A percentile compares a stretch with the other conserved stretches of the same genome.
Evolutionary conservation across 2,888 invertebrate genomes (phyloP).

Genomic region (Andrena bucephala): DNA sequence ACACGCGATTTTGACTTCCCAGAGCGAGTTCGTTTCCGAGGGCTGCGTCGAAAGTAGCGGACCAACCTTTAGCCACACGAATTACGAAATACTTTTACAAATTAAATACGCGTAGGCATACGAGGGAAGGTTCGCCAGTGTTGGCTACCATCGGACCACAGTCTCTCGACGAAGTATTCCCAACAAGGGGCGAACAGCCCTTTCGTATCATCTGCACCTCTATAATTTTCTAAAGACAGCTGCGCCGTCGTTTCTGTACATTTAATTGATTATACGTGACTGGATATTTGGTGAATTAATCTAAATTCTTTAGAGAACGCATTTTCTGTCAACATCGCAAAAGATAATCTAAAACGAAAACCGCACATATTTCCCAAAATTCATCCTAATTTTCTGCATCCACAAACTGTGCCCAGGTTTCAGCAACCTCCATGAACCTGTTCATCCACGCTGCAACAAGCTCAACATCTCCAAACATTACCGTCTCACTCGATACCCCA

Average conservation of each 20-base stretch:
- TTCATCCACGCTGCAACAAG: background rate
- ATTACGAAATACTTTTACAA: slow-evolving; percentile 83
- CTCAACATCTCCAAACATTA: background rate
- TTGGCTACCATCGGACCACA: slow-evolving; percentile 82
- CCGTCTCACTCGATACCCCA: background rate
- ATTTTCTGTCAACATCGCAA: too few relatives aligned
- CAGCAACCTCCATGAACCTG: background rate
- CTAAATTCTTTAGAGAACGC: too few relatives aligned
- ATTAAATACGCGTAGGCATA: slow-evolving; percentile 81
- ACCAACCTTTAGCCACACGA: slow-evolving; percentile 76
- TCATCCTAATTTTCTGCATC: too few relatives aligned
- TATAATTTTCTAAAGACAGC: slow-evolving; percentile 68
- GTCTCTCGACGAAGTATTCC: slow-evolving; percentile 81
- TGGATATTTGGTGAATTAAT: background rate
- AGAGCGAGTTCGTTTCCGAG: slow-evolving; percentile 64
- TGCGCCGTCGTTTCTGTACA: slow-evolving; percentile 45
- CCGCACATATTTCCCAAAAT: too few relatives aligned
- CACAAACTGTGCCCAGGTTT: too few relatives aligned
- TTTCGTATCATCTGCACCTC: slow-evolving; percentile 65
- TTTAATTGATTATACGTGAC: background rate
- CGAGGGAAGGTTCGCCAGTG: slow-evolving; percentile 67
- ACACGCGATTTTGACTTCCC: slow-evolving; percentile 58
- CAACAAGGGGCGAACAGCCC: slow-evolving; percentile 77
- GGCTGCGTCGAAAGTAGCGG: slow-evolving; percentile 70
- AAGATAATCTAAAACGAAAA: too few relatives aligned